phyloP scores from a whole-genome alignment of 2,797 vertebrate species.

The Sebastes melanostomus region DNA sequence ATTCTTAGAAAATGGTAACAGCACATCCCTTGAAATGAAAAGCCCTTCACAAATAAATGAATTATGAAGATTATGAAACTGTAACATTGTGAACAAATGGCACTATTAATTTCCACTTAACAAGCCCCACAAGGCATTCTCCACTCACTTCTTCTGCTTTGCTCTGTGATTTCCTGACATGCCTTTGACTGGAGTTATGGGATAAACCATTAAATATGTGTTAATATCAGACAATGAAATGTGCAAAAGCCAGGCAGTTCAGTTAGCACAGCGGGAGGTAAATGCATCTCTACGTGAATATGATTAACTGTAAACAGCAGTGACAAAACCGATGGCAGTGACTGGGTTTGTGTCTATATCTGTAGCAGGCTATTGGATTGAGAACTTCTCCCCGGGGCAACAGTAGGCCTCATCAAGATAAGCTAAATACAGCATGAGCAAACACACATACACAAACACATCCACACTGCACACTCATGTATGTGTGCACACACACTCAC shows the following conservation, averaged over 20 bases:
- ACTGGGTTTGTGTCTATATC: conserved; percentile 52
- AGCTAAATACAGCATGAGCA: conserved; percentile 78
- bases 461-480: conserved; percentile 32
- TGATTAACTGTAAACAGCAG: conserved; percentile 35
- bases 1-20: conserved; percentile 25
- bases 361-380: conserved; percentile 50
- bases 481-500: conserved; percentile 24
- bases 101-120: conserved; percentile 72
- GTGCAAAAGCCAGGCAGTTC: conserved; percentile 23
- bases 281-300: conserved; percentile 18
- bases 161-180: conserved; percentile 68
- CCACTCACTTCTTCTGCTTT: conserved; percentile 45
- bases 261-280: conserved; percentile 15
- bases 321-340: conserved; percentile 24
- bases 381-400: conserved; percentile 61
- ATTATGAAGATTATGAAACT: conserved; percentile 45
- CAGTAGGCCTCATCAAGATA: conserved; percentile 68
- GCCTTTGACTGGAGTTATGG: conserved; percentile 60
- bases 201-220: conserved; percentile 56
- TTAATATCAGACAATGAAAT: conserved; percentile 45
- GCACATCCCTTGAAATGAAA: conserved; percentile 24
- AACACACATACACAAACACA: conserved; percentile 46
- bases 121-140: conserved; percentile 69
- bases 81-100: conserved; percentile 57
- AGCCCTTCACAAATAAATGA: conserved; percentile 46